Evolutionary conservation across 2,888 invertebrate genomes (phyloP), one percentile per base, ranked within the genome.

Genomic region (Patella pellucida): DNA sequence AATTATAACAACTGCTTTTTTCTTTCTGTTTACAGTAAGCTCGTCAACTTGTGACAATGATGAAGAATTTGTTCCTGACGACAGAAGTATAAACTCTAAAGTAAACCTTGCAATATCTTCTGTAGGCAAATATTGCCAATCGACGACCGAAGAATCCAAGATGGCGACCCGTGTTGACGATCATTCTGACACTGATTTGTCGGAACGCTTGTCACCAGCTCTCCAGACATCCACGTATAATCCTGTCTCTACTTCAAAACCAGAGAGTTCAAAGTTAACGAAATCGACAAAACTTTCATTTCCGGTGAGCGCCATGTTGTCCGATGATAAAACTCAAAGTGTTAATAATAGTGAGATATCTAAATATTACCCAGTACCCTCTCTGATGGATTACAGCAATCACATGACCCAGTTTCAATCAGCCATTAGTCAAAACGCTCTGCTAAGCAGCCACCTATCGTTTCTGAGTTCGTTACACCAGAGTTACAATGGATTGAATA

Each of bases 301-400:
- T 62, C 81, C 81, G 9, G 81, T 81, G 68, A 78, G 78, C 72
- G 78, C 76, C 70, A 80, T 78, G 78, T 68, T 78, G 14, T 52
- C 62, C 19, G 62, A 62, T 9, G 62, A 62, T 23, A 62, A 62
- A 23, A 62, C 9, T 19, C 15, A 19, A 23, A 62, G 19, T 62
- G 19, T 23, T 14, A 23, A 14, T 14, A 23, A 14, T 62, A 23
- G 23, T 62, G 12, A 23, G 3, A n/a, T 23, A 19, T 19, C 19
- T 0, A 62, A 23, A 23, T 23, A 23, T 19, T 23, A 62, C 12
- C 62, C 19, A 4, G 9, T 62, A n/a, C 19, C 62, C 11, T 62
- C 62, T 62, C 9, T 62, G 19, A 62, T 62, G 62, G 62, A 62
- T 19, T 62, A 23, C 23, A 62, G 23, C 14, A 62, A 62, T 62